Evolutionary conservation across 2,113 vertebrate species (phyloP).

Genomic region (Melospiza melodia): DNA sequence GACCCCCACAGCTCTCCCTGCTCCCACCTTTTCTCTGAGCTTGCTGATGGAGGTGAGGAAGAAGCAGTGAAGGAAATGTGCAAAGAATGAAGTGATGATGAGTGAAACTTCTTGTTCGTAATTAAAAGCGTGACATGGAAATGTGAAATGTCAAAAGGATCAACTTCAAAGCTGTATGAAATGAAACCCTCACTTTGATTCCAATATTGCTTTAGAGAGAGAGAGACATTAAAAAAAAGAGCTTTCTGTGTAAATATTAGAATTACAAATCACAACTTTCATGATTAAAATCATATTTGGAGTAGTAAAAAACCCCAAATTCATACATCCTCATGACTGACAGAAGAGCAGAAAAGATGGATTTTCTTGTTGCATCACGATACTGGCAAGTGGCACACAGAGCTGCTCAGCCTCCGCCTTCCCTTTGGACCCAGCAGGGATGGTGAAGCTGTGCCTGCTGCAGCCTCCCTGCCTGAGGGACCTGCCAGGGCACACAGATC

Average conservation of each 20-base stretch:
- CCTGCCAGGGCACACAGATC: not conserved
- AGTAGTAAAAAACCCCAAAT: not conserved
- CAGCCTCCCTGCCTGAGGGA: too few relatives aligned
- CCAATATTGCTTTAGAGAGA: constrained; percentile 16
- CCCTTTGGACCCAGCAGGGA: not conserved
- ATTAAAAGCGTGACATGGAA: constrained; percentile 13
- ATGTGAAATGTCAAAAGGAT: constrained; percentile 61
- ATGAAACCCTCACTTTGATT: constrained; percentile 52
- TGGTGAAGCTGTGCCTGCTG: not conserved
- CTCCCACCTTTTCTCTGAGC: not conserved
- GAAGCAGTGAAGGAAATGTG: not conserved
- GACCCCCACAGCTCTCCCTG: rapidly evolving
- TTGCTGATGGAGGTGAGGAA: not conserved
- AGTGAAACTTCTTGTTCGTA: not conserved
- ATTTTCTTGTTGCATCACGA: not conserved
- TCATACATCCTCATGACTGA: rapidly evolving
- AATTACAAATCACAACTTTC: constrained; percentile 55
- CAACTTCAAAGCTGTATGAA: constrained; percentile 53
- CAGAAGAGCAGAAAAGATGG: not conserved
- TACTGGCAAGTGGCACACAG: rapidly evolving
- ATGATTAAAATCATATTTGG: constrained; percentile 17
- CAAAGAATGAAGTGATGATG: not conserved
- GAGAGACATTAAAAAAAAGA: not conserved
- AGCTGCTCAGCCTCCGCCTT: rapidly evolving
- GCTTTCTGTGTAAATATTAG: constrained; percentile 58